A percentile compares a stretch with the other conserved stretches of the same genome.
phyloP scores from a whole-genome alignment of 2,797 vertebrate species.

The Channallabes apus region DNA sequence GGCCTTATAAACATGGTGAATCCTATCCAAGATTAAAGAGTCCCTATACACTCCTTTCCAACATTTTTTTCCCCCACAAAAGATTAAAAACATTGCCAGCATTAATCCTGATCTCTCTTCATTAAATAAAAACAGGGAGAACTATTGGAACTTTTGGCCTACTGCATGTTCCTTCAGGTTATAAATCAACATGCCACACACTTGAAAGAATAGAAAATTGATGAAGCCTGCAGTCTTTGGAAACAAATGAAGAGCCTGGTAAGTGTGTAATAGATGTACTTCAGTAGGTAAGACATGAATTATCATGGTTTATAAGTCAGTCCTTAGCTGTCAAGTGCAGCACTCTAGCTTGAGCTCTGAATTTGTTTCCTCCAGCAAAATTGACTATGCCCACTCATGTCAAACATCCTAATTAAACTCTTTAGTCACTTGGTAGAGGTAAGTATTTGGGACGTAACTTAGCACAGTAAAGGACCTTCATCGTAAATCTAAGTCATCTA shows the following conservation, averaged over 20 bases:
- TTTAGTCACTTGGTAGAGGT: conserved; percentile 29
- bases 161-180: conserved; percentile 36
- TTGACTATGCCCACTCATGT: conserved; percentile 8
- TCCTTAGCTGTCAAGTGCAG: conserved; percentile 18
- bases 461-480: conserved; percentile 2
- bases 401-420: conserved; percentile 44
- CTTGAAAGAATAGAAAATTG: conserved; percentile 48
- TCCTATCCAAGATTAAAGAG: conserved; percentile 29
- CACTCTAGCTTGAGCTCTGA: conserved; percentile 24
- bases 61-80: conserved; percentile 24
- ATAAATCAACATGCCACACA: conserved; percentile 54
- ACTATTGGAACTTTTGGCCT: conserved; percentile 28
- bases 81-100: conserved; percentile 38
- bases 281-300: conserved; percentile 38
- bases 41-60: conserved; percentile 19
- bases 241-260: conserved; percentile 48
- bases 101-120: conserved; percentile 46
- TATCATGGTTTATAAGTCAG: conserved; percentile 40
- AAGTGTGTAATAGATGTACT: conserved; percentile 47
- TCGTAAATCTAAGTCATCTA: neutral
- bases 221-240: conserved; percentile 43
- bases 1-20: conserved; percentile 24
- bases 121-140: conserved; percentile 39
- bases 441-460: conserved; percentile 19
- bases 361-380: conserved; percentile 30